Base-by-base conservation (phyloP, 2,113 vertebrate genomes). In the Lucifuga dentata region DNA sequence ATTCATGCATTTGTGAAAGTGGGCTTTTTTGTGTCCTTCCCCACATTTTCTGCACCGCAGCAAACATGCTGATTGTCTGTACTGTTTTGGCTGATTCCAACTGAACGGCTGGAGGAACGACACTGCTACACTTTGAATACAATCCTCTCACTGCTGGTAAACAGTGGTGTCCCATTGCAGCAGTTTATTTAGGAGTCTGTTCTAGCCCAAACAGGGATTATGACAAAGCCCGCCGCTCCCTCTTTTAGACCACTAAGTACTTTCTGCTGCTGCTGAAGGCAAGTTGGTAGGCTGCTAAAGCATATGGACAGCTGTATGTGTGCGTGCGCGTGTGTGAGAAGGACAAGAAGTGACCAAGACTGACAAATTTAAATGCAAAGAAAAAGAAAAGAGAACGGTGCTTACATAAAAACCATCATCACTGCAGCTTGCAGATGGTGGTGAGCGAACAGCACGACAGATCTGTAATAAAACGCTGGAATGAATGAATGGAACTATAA, bases 241-340 rank as follows among this genome's bases (percentile, higher is more conserved):
- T 61, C 59, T 89, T 89, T 88, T 89, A 89, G 87, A 87, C 69
- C 77, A 55, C 75, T 82, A 86, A 88, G 84, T 82, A 86, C 84
- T 89, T 88, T 88, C 55, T 85, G 74, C 70, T 76, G 57, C 67
- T 26, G 53, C 59, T 78, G 78, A 80, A 73, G 55, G 49, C 50
- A n/a, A n/a, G n/a, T n/a, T 61, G 24, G 45, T 5, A 11, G 7
- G 29, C 63, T 50, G 60, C 23, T 77, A 64, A 78, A 67, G 61
- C 21, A 33, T 23, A 56, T 15, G 20, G 70, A 81, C 83, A 88
- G 82, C 73, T 83, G 68, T 35, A 43, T 33, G 36, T 56, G 48
- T 32, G 7, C 33, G 48, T 16, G 3, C 7, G 4, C 61, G 11
- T 41, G 11, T 51, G 11, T 46, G 15, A 40, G 16, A 23, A 16